Evolutionary conservation across 1,140 invertebrate species (phyloP), one percentile per base, ranked within the genome.

Genomic region (Paralvinella palmiformis): DNA sequence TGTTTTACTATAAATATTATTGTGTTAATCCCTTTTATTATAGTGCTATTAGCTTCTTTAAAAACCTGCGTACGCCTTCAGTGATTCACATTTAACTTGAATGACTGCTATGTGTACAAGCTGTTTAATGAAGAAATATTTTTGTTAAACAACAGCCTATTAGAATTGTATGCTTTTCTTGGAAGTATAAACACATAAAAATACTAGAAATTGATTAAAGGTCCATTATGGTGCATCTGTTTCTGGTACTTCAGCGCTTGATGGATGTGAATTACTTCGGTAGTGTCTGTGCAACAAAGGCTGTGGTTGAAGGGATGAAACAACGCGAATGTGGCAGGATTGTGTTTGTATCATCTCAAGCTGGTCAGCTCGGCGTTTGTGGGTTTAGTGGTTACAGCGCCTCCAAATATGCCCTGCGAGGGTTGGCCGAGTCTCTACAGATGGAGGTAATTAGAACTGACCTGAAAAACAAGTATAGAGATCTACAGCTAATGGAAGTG

Each of bases 331-430:
- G 52, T 36, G 80, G 78, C 15, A 68, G 76, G 13, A 73, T 80
- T 56, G 72, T 81, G 7, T 84, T 96, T 68, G 88, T 94, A 6
- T 89, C 91, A 1, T 98, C 94, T 4, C 87, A 91, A 81, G 95
- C 92, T 62, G 91, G 90, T 13, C 84, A 97, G 61, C 75, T 95
- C 69, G 96, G 96, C 78, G 83, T 96, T 66, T 95, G 87, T 84
- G 96, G 96, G 1, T 93, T 89, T 74, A 88, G 90, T 44, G 90
- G 91, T 0, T 99, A 99, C 79, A 88, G 90, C 57, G 86, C 88
- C 55, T 88, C 91, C 13, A 99, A 99, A 81, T 99, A 92, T 86
- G 96, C 94, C 1, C 78, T 99, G 3, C 83, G 92, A 64, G 96
- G 95, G 6, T 86, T 99, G 65, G 95, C 95, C 5, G 94, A 99